phyloP scores from a whole-genome alignment of 2,888 invertebrate genomes.

The Frankliniella fusca region DNA sequence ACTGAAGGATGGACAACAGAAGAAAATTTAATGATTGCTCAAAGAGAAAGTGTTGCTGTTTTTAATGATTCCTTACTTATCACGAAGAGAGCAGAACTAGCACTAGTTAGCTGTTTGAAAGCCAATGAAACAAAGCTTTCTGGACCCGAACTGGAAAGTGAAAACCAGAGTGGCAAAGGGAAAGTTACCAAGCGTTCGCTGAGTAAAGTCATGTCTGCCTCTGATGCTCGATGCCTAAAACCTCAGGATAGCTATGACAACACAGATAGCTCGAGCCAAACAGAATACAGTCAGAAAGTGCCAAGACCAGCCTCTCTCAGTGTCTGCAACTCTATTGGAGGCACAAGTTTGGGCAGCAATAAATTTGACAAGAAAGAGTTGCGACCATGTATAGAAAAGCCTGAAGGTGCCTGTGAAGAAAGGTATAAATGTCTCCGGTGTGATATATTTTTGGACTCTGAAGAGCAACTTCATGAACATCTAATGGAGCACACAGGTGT shows the following conservation, averaged over 20 bases:
- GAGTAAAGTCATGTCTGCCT: background rate
- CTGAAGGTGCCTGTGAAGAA: background rate
- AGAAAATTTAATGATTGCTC: background rate
- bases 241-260: background rate
- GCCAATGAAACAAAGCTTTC: background rate
- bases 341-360: background rate
- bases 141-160: background rate
- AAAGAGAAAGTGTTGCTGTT: no score
- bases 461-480: background rate
- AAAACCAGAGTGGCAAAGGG: background rate
- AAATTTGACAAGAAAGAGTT: background rate
- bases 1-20: background rate
- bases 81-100: background rate
- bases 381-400: background rate
- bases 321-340: background rate
- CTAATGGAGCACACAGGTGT: conserved; percentile 10
- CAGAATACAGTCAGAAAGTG: background rate
- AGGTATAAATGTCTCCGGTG: background rate
- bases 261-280: background rate
- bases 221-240: background rate
- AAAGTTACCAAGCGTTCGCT: background rate
- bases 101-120: background rate
- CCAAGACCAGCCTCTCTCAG: background rate
- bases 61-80: background rate
- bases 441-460: background rate